Evolutionary conservation across 2,888 invertebrate species (phyloP).

Genomic region (Microctonus aethiopoides): DNA sequence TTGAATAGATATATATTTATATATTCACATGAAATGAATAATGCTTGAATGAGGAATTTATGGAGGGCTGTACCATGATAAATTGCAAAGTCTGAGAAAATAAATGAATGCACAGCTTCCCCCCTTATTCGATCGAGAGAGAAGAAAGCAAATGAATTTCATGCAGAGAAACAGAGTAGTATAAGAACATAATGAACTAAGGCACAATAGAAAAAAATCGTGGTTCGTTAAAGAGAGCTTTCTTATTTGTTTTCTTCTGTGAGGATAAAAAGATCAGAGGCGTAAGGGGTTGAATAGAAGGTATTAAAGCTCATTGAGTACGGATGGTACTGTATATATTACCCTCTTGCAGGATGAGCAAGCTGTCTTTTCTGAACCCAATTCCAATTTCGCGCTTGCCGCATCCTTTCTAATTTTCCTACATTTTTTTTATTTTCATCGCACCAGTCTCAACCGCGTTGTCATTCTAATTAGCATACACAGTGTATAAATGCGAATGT

Average conservation of each 20-base stretch:
- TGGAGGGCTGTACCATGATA: conserved; percentile 7
- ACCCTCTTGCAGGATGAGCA: conserved; percentile 20
- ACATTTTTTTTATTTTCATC: conserved; percentile 23
- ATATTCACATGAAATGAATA: conserved; percentile 15
- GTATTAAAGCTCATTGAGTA: conserved; percentile 21
- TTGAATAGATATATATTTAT: neutral
- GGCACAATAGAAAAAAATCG: neutral
- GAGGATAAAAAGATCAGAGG: conserved; percentile 4
- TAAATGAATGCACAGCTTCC: conserved; percentile 13
- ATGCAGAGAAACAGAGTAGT: neutral
- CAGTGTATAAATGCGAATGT: neutral
- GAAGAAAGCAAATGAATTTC: neutral
- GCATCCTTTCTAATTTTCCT: conserved; percentile 14
- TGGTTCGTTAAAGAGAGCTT: conserved; percentile 11
- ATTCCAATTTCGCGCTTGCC: conserved; percentile 39
- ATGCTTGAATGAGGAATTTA: conserved; percentile 17
- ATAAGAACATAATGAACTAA: neutral
- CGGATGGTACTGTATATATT: conserved; percentile 23
- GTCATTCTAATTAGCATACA: conserved; percentile 42
- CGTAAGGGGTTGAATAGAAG: conserved; percentile 2
- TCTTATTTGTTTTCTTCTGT: neutral
- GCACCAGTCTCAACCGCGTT: conserved; percentile 25
- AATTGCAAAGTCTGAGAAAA: conserved; percentile 22
- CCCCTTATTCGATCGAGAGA: conserved; percentile 18
- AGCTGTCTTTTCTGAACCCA: conserved; percentile 13